phyloP scores from a whole-genome alignment of 2,888 invertebrate species.

The Andrena praecox region DNA sequence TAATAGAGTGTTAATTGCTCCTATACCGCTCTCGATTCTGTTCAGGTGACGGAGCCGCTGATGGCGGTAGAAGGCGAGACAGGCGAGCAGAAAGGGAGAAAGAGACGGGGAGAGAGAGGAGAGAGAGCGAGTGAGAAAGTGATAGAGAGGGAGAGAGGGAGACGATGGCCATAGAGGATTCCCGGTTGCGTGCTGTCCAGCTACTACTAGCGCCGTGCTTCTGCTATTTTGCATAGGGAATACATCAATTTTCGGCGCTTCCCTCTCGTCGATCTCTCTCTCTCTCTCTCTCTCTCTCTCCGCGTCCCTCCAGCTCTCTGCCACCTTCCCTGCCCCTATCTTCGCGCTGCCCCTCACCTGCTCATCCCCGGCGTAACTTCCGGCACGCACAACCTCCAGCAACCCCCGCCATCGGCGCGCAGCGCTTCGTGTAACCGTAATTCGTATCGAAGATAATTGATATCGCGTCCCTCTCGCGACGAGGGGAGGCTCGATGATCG shows the following conservation, averaged over 20 bases:
- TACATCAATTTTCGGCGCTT: constrained; percentile 82
- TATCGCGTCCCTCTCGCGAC: constrained; percentile 52
- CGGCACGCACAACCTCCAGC: constrained; percentile 60
- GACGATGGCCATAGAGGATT: constrained; percentile 65
- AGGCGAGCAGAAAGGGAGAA: constrained; percentile 40
- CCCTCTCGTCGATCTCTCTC: constrained; percentile 59
- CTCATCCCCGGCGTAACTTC: constrained; percentile 57
- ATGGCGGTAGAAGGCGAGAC: constrained; percentile 65
- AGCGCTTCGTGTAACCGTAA: constrained; percentile 71
- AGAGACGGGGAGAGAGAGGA: constrained; percentile 31
- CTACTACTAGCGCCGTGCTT: constrained; percentile 78
- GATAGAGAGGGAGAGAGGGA: constrained; percentile 41
- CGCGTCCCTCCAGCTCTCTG: not conserved
- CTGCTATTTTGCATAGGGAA: constrained; percentile 82
- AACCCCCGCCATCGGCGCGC: constrained; percentile 44
- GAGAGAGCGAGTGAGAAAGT: constrained; percentile 35
- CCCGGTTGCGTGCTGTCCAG: constrained; percentile 76
- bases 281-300: constrained; percentile 8
- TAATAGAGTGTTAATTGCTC: constrained; percentile 85
- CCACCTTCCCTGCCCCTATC: constrained; percentile 18
- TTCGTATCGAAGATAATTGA: constrained; percentile 80
- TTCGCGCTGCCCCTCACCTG: constrained; percentile 23
- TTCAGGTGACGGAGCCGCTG: constrained; percentile 85
- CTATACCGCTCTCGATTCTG: constrained; percentile 81
- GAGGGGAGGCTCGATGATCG: constrained; percentile 1